These are phyloP conservation scores for Trichoplusia ni DNA, from an alignment of 1,140 invertebrate species.

Conservation along the genomic window DNA sequence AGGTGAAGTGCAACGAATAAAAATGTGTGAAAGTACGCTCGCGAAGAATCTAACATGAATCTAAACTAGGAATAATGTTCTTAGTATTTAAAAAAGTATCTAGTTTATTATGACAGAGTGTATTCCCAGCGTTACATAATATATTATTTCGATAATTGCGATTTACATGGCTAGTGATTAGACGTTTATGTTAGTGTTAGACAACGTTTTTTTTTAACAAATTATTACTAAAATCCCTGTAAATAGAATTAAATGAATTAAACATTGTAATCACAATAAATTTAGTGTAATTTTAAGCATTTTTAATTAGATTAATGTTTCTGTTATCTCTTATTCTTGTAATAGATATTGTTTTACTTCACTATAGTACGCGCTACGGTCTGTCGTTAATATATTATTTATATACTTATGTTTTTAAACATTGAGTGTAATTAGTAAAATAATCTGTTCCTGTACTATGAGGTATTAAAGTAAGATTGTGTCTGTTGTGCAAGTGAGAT, in stretches of 20 bases:
- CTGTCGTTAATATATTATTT: conserved; percentile 10
- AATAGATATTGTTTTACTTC: conserved; percentile 15
- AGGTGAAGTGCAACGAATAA: too few relatives aligned
- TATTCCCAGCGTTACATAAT: conserved; percentile 41
- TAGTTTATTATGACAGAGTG: conserved; percentile 17
- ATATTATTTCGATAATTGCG: conserved; percentile 55
- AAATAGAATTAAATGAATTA: conserved; percentile 43
- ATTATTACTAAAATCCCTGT: conserved; percentile 40
- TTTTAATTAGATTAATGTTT: conserved; percentile 12
- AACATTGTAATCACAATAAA: conserved; percentile 49
- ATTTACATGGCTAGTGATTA: conserved; percentile 80
- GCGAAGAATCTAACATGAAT: too few relatives aligned
- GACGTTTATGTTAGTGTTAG: conserved; percentile 71
- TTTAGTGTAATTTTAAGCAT: conserved; percentile 3
- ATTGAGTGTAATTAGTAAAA: too few relatives aligned
- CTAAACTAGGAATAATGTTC: too few relatives aligned
- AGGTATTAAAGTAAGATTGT: too few relatives aligned
- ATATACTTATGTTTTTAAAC: neutral
- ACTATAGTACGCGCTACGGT: neutral
- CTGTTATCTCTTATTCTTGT: conserved; percentile 2
- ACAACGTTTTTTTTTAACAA: conserved; percentile 56
- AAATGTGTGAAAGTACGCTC: too few relatives aligned
- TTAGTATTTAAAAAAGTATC: too few relatives aligned
- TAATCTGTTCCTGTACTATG: too few relatives aligned
- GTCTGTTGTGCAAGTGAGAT: too few relatives aligned